Percentiles rank a stretch among this genome's conserved stretches.
Conservation (phyloP, 1,140 invertebrate genomes). For the Drosophila sturtevanti region DNA sequence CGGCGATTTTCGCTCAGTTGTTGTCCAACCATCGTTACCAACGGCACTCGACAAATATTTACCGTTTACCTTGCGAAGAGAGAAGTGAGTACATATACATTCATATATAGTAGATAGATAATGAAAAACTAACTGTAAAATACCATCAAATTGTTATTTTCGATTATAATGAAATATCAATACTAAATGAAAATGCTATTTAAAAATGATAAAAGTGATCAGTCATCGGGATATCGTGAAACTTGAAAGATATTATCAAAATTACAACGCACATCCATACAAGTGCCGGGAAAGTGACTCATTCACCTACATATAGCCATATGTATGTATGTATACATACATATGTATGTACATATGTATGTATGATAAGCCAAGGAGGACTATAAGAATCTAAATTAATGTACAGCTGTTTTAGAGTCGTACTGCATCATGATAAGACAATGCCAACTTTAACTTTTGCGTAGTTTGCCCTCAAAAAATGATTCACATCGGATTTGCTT, state of each 20-base stretch:
- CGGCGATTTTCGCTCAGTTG: slow-evolving; percentile 54
- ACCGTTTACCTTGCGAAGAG: slow-evolving; percentile 13
- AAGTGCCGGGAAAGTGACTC: neutral
- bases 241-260: neutral
- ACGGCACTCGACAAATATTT: slow-evolving; percentile 52
- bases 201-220: neutral
- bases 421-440: slow-evolving; percentile 27
- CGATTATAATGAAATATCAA: too few species aligned
- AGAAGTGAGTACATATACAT: slow-evolving; percentile 62
- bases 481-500: neutral
- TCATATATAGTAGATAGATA: too few species aligned
- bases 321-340: neutral
- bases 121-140: neutral
- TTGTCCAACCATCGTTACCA: slow-evolving; percentile 58
- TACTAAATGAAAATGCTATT: neutral
- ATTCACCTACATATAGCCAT: neutral
- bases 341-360: too few species aligned
- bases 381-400: neutral
- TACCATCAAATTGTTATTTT: too few species aligned
- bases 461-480: neutral
- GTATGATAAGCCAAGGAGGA: neutral
- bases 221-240: neutral
- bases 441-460: neutral
- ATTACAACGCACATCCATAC: neutral
- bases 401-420: slow-evolving; percentile 13